Percentiles rank a stretch among this genome's conserved stretches.
Evolutionary conservation across 2,797 vertebrate species (phyloP).

Genomic region (Sitta carolinensis): DNA sequence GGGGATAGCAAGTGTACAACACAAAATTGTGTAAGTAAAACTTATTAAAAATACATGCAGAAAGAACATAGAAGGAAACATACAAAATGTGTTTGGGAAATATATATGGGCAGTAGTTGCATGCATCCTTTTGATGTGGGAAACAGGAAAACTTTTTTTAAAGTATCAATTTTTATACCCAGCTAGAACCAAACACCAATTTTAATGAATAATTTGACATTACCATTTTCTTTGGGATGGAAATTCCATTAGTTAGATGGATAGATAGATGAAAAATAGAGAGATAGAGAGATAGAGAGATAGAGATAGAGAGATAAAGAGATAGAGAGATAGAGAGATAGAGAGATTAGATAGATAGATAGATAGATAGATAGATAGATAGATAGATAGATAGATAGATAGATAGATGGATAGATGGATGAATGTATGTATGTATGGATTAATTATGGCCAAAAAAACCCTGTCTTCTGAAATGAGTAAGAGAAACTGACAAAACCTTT

Average conservation of each 20-base stretch:
- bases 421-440: accelerated
- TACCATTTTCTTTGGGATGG: background rate
- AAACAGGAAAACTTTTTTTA: background rate
- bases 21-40: background rate
- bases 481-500: background rate
- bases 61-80: background rate
- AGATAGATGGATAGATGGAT: background rate
- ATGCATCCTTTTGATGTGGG: background rate
- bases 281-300: background rate
- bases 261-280: no score
- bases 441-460: background rate
- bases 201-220: background rate
- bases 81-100: background rate
- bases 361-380: background rate
- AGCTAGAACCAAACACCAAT: background rate
- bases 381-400: background rate
- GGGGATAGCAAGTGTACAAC: background rate
- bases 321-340: background rate
- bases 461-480: background rate
- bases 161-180: background rate
- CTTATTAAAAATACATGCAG: background rate
- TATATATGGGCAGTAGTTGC: background rate
- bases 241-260: background rate
- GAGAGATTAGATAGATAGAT: background rate
- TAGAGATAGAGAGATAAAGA: no score